These are phyloP conservation scores for Lophius piscatorius DNA, from an alignment of 2,113 vertebrate species.

Conservation along the genomic window DNA sequence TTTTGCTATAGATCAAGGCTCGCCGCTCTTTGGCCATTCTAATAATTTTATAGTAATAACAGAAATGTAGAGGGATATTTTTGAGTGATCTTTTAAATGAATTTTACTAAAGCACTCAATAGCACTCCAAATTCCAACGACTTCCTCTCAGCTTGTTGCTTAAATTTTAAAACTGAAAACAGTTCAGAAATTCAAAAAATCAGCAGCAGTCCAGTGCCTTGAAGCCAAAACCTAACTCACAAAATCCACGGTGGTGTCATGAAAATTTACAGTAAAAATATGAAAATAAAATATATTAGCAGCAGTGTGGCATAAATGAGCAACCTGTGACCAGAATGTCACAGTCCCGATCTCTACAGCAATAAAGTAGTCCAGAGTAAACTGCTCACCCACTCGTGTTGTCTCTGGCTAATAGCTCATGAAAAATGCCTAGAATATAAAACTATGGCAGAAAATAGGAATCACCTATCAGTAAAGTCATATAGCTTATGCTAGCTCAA, in stretches of 20 bases:
- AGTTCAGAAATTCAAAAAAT: constrained; percentile 16
- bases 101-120: not conserved
- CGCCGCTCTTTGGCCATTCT: not conserved
- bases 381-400: constrained; percentile 14
- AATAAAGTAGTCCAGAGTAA: constrained; percentile 32
- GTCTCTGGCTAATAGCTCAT: constrained; percentile 44
- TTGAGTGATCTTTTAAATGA: not conserved
- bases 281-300: constrained; percentile 57
- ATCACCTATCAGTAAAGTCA: constrained; percentile 34
- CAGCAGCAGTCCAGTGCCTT: not conserved
- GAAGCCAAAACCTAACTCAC: constrained; percentile 5
- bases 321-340: constrained; percentile 38
- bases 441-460: constrained; percentile 48
- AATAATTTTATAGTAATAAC: not conserved
- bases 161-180: constrained; percentile 1
- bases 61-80: not conserved
- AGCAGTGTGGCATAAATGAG: constrained; percentile 58
- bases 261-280: constrained; percentile 46
- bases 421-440: constrained; percentile 44
- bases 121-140: constrained; percentile 3
- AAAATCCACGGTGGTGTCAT: constrained; percentile 32
- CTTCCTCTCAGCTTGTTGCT: not conserved
- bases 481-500: constrained; percentile 51
- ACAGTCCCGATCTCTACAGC: constrained; percentile 56
- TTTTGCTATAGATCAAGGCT: constrained; percentile 17